Evolutionary conservation across 2,888 invertebrate genomes (phyloP), one percentile per base, ranked within the genome.

Genomic region (Chrysomela aeneicollis): DNA sequence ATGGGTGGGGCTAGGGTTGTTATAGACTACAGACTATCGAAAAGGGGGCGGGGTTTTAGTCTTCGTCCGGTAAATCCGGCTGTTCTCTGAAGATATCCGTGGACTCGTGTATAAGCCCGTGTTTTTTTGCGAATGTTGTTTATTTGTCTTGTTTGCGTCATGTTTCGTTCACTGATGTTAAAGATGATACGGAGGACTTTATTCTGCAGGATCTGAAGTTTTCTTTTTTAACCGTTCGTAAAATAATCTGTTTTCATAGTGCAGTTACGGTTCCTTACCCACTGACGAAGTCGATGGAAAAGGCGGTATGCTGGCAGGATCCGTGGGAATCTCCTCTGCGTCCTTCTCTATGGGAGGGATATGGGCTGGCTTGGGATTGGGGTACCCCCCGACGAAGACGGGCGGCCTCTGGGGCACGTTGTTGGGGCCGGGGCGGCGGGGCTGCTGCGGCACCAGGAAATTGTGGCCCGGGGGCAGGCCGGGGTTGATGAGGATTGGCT

Each of bases 311-410:
- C 70, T 78, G 2, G 76, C 72, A 2, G 79, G 79, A 68, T 79
- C 75, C 4, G 79, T 80, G 1, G 82, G 82, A 51, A 82, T 77
- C 66, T 82, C 82, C 67, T 81, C 82, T 10, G 82, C 82, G 63
- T 82, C 81, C 65, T 81, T 82, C 61, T 82, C 82, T 30, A 82
- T 79, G 53, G 82, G 79, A 4, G 81, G 81, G 22, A 79, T 76
- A 63, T 78, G 78, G 0, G 81, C 78, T 17, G 79, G 79, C 69
- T 76, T 78, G 9, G 78, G 79, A 64, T 76, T 78, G 1, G 80
- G 81, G 61, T 78, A 81, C n/a, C 79, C 79, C 1, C 78, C 77
- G 1, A 74, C 71, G 55, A 78, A 77, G 2, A 78, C 69, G 5
- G 78, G 76, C 26, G 76, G 75, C 12, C 76, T 68, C 1, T 72